phyloP scores from a whole-genome alignment of 2,888 invertebrate species.

The Nomada ruficornis region DNA sequence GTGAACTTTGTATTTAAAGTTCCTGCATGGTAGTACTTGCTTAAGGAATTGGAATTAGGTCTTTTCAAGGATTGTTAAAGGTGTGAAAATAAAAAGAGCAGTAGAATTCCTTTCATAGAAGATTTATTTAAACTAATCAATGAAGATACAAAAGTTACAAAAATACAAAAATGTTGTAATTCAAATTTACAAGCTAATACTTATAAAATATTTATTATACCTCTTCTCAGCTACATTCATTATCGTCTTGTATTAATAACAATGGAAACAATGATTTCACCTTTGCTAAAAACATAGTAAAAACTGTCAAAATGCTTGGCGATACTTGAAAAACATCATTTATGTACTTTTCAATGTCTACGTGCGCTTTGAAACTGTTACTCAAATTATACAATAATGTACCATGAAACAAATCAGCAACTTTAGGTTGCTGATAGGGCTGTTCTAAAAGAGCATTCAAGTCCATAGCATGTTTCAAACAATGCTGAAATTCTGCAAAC shows the following conservation, averaged over 20 bases:
- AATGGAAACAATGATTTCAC: constrained; percentile 62
- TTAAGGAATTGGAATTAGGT: too few species aligned
- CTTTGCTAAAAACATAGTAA: constrained; percentile 70
- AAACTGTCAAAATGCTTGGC: constrained; percentile 79
- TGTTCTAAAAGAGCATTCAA: constrained; percentile 88
- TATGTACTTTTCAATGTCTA: constrained; percentile 74
- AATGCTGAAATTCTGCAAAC: constrained; percentile 89
- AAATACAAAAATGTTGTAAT: too few species aligned
- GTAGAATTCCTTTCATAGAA: too few species aligned
- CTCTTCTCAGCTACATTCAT: neutral
- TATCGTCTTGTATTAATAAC: neutral
- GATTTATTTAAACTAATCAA: too few species aligned
- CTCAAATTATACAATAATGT: constrained; percentile 91
- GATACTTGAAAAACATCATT: constrained; percentile 78
- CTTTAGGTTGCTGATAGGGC: constrained; percentile 86
- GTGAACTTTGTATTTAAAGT: too few species aligned
- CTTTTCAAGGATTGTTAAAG: too few species aligned
- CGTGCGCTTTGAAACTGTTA: constrained; percentile 86
- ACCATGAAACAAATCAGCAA: constrained; percentile 89
- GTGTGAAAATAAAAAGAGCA: too few species aligned
- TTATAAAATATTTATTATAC: too few species aligned
- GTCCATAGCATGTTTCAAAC: constrained; percentile 86
- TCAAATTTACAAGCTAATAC: too few species aligned
- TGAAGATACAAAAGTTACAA: too few species aligned
- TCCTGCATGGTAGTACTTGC: too few species aligned